These are phyloP conservation scores for Anagyrus pseudococci DNA, from an alignment of 2,888 invertebrate species.

Conservation along the genomic window DNA sequence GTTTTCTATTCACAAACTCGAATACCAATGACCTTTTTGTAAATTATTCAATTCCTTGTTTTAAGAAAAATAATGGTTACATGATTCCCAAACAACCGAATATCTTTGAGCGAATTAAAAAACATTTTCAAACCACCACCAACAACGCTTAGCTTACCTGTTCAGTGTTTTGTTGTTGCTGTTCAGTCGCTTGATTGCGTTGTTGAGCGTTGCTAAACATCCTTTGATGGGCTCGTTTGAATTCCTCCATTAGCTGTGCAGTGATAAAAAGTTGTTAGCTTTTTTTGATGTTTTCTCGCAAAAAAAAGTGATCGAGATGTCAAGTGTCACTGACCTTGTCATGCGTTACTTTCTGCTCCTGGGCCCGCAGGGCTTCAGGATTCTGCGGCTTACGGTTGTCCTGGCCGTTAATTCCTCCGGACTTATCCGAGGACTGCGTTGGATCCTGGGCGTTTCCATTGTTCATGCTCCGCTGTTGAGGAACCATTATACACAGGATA, in stretches of 20 bases:
- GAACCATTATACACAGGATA: not conserved
- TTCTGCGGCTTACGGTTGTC: slow-evolving; percentile 48
- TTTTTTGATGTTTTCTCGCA: not conserved
- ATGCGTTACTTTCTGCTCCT: slow-evolving; percentile 58
- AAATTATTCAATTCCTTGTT: too few species aligned
- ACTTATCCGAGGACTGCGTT: not conserved
- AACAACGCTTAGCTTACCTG: too few species aligned
- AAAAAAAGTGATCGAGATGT: not conserved
- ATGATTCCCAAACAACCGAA: too few species aligned
- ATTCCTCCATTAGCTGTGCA: slow-evolving; percentile 85
- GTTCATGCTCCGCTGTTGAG: slow-evolving; percentile 50
- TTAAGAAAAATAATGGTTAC: too few species aligned
- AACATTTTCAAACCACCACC: too few species aligned
- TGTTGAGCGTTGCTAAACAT: slow-evolving; percentile 71
- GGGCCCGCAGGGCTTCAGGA: slow-evolving; percentile 51
- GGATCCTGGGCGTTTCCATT: slow-evolving; percentile 47
- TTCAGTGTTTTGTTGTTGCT: slow-evolving; percentile 42
- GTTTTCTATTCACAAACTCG: too few species aligned
- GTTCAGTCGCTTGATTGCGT: slow-evolving; percentile 49
- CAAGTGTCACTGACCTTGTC: slow-evolving; percentile 52
- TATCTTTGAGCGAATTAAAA: too few species aligned
- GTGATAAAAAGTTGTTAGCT: slow-evolving; percentile 31
- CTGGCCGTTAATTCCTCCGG: slow-evolving; percentile 1
- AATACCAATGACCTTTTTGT: too few species aligned
- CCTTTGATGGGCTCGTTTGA: slow-evolving; percentile 84